Conservation (phyloP, 2,113 vertebrate genomes). For the Hiodon tergisus region DNA sequence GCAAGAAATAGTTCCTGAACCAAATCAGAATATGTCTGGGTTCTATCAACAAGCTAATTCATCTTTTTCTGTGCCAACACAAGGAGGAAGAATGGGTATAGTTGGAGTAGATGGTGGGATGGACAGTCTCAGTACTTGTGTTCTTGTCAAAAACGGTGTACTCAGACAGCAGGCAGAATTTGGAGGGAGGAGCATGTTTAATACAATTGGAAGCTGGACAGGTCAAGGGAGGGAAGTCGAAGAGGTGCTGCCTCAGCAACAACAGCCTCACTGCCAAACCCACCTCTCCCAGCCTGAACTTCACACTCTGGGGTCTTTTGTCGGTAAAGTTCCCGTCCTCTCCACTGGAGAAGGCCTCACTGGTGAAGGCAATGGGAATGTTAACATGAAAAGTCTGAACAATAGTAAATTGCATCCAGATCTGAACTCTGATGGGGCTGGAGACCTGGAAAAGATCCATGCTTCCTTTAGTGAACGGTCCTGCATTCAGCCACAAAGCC, state of each 20-base stretch:
- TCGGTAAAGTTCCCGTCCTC: conserved; percentile 46
- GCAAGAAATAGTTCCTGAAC: conserved; percentile 31
- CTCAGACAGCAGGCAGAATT: conserved; percentile 44
- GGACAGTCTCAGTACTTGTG: conserved; percentile 39
- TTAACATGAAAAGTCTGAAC: conserved; percentile 38
- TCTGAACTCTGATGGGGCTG: conserved; percentile 24
- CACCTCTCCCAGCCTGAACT: conserved; percentile 50
- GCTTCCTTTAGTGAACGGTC: conserved; percentile 42
- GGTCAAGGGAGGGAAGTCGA: conserved; percentile 39
- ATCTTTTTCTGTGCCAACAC: conserved; percentile 48
- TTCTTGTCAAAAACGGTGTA: conserved; percentile 47
- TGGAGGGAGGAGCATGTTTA: conserved; percentile 41
- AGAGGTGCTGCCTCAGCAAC: conserved; percentile 29
- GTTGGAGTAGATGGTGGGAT: conserved; percentile 40
- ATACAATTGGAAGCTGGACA: conserved; percentile 49
- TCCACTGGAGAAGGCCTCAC: conserved; percentile 24
- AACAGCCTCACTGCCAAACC: conserved; percentile 17
- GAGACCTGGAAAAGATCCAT: conserved; percentile 53
- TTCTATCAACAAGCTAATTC: conserved; percentile 46
- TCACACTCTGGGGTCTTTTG: conserved; percentile 51
- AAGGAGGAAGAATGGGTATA: conserved; percentile 48
- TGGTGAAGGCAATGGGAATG: conserved; percentile 38
- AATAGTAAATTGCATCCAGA: conserved; percentile 38
- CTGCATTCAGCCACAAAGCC: conserved; percentile 35
- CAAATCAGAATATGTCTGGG: conserved; percentile 41